A percentile compares a stretch with the other conserved stretches of the same genome.
Conservation (phyloP, 2,888 invertebrate genomes). For the Drosophila peninsularis region DNA sequence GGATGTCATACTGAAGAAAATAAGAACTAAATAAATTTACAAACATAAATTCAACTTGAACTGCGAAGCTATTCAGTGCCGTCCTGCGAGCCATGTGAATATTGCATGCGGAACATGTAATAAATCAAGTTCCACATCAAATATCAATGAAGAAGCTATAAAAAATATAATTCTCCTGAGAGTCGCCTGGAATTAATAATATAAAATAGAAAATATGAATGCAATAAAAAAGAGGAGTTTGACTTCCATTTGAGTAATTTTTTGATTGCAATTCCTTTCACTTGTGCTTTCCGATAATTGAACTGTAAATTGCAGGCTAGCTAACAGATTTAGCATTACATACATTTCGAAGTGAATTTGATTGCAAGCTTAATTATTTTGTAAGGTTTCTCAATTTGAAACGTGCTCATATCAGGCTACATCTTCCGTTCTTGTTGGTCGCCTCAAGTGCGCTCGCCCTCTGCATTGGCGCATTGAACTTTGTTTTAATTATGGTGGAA, state of each 20-base stretch:
- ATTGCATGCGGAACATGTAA: not conserved
- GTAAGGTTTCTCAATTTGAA: not conserved
- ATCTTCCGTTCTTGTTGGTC: conserved; percentile 1
- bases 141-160: not conserved
- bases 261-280: not conserved
- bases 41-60: too few relatives aligned
- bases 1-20: too few relatives aligned
- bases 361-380: not conserved
- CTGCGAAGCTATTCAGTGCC: not conserved
- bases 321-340: too few relatives aligned
- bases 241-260: not conserved
- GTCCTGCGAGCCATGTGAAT: not conserved
- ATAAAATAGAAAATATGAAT: not conserved
- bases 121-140: not conserved
- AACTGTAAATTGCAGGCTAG: not conserved
- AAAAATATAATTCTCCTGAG: not conserved
- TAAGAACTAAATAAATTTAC: too few relatives aligned
- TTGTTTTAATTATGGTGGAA: conserved; percentile 80
- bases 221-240: not conserved
- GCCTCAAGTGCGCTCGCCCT: conserved; percentile 15
- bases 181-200: too few relatives aligned
- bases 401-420: conserved; percentile 28
- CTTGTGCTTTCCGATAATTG: not conserved
- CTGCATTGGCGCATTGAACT: conserved; percentile 69
- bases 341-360: not conserved